These are phyloP conservation scores for Atta texana DNA, from an alignment of 1,140 invertebrate genomes.

Conservation along the genomic window DNA sequence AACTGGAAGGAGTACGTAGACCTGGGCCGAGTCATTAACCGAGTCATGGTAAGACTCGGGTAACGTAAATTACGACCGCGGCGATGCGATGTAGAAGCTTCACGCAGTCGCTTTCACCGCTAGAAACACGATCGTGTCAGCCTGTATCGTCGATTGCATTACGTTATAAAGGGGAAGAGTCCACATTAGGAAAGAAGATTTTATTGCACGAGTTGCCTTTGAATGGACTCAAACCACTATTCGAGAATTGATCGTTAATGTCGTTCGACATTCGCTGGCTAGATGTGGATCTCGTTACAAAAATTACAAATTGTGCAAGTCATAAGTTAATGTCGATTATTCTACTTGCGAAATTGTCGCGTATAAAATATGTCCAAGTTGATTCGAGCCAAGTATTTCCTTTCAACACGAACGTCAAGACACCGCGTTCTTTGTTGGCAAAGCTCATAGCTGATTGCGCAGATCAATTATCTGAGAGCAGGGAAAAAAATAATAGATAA, in stretches of 20 bases:
- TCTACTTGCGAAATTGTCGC: not conserved
- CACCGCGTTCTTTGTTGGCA: not conserved
- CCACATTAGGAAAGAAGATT: not conserved
- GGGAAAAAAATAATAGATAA: not conserved
- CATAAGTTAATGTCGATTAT: slow-evolving; percentile 3
- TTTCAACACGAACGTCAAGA: not conserved
- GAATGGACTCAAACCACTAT: not conserved
- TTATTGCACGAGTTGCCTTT: not conserved
- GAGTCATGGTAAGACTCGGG: slow-evolving; percentile 62
- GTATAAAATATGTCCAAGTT: too few species aligned
- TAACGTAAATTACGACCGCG: slow-evolving; percentile 68
- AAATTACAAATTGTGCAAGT: slow-evolving; percentile 15
- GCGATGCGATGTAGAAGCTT: slow-evolving; percentile 56
- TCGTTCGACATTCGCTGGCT: not conserved
- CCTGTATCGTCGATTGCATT: slow-evolving; percentile 8
- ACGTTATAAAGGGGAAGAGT: slow-evolving; percentile 49
- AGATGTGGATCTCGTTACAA: not conserved
- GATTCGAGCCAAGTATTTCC: too few species aligned
- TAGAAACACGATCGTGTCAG: slow-evolving; percentile 65
- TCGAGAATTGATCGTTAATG: not conserved
- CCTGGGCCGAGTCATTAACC: slow-evolving; percentile 73
- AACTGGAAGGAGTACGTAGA: slow-evolving; percentile 68
- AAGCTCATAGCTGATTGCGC: slow-evolving; percentile 12
- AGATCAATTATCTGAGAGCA: slow-evolving; percentile 5
- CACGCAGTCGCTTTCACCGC: slow-evolving; percentile 71